Evolutionary conservation across 53 echinoderm and acorn worm genomes (phyloP), one percentile per base, ranked within the genome.

Genomic region (Henricia sp.): DNA sequence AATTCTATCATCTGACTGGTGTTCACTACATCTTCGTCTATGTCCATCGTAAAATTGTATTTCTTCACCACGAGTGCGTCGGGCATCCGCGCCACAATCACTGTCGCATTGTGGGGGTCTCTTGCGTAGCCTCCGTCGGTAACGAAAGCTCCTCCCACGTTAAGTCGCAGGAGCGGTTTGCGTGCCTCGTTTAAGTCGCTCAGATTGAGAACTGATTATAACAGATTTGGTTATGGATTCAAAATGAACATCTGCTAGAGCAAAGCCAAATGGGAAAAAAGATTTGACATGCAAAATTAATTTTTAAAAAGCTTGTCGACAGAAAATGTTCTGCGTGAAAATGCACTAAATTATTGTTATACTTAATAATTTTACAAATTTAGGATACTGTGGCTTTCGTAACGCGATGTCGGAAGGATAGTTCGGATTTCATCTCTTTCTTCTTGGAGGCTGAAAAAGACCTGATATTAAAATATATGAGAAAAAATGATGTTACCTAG

Each of bases 351-450:
- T n/a, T n/a, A n/a, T n/a, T n/a, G n/a, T n/a, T n/a, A n/a, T n/a
- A n/a, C 14, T 50, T 20, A 67, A n/a, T 13, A 17, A 13, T 67
- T 67, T 16, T 67, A 38, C 4, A 4, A 70, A 4, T n/a, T n/a
- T 85, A 92, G 92, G 92, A 92, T 92, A 92, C 92, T 52, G 37
- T 85, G 82, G 9, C 82, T 85, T 16, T 36, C 12, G 25, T 20
- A 13, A 10, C 70, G 63, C 12, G 89, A 68, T 58, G 89, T 85
- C 20, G 92, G 77, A 26, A 92, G 72, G 51, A 92, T 80, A 20
- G 84, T 51, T 52, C 67, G 73, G 29, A 28, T 3, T 28, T 67
- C 66, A 9, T 68, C 71, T 1, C 65, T 80, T 74, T 92, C 92
- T 35, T 89, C 89, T 78, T 82, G 71, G 11, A 89, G 16, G 27